Evolutionary conservation across 2,888 invertebrate species (phyloP), one percentile per base, ranked within the genome.

Genomic region (Drosophila hamatofila): DNA sequence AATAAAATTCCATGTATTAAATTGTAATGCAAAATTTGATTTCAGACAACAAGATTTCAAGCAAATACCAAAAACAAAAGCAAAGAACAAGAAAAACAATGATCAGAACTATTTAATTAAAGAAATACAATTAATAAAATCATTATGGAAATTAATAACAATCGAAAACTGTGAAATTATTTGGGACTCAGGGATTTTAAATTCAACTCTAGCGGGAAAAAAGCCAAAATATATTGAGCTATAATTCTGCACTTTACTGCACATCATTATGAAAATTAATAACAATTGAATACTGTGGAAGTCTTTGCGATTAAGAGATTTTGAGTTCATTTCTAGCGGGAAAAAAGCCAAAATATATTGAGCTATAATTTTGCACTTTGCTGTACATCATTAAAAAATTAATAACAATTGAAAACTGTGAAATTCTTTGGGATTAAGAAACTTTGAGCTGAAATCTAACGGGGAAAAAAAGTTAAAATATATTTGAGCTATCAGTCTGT

Each of bases 121-220:
- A 81, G 57, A 62, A 68, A 78, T 83, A 86, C 81, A 86, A 86
- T 79, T 76, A 83, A 84, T 87, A 87, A 83, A 80, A 83, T 78
- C 56, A 84, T 77, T 83, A 83, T 84, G 72, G 30, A 74, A 83
- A 77, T 76, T 81, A 78, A 72, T 21, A 69, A 63, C 42, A 55
- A 33, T 1, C 9, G 1, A 3, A 23, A 25, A 18, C 7, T 37
- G 52, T n/a, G 25, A 6, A 37, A 16, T 54, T 54, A 1, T 14
- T 30, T 21, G 2, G n/a, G 23, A 1, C 11, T 33, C 11, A 21
- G 23, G 18, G 9, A 44, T 33, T 33, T 11, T 33, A 11, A 2
- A 3, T 41, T n/a, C n/a, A n/a, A n/a, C n/a, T n/a, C n/a, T 23
- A 23, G 23, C n/a, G 16, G 39, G n/a, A n/a, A 37, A 12, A 14